phyloP scores from a whole-genome alignment of 2,888 invertebrate species.

The Zootermopsis nevadensis region DNA sequence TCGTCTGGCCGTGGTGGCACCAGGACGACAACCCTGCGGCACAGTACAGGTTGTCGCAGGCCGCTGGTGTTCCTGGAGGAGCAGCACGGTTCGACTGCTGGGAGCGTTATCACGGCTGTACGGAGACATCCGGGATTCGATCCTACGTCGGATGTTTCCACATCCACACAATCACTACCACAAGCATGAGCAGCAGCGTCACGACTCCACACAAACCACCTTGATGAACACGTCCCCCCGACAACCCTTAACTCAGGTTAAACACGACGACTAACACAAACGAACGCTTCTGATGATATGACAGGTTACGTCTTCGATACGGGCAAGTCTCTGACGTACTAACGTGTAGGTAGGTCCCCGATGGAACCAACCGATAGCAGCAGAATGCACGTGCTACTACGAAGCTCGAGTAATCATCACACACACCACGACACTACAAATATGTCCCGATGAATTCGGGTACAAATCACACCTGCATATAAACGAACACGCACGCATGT shows the following conservation, averaged over 20 bases:
- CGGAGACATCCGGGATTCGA: slow-evolving; percentile 12
- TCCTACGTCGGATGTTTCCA: not conserved
- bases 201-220: too few species aligned
- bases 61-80: slow-evolving; percentile 31
- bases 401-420: not conserved
- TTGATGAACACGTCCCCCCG: too few species aligned
- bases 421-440: not conserved
- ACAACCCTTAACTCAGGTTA: too few species aligned
- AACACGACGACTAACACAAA: too few species aligned
- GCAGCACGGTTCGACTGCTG: slow-evolving; percentile 2
- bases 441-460: not conserved
- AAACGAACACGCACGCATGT: too few species aligned
- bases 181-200: too few species aligned
- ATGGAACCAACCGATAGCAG: too few species aligned
- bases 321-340: too few species aligned
- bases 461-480: too few species aligned
- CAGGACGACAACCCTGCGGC: slow-evolving; percentile 17
- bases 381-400: slow-evolving; percentile 1
- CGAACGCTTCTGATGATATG: too few species aligned
- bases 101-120: slow-evolving; percentile 29
- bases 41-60: not conserved
- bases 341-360: too few species aligned
- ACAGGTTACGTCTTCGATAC: too few species aligned
- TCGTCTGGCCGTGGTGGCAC: slow-evolving; percentile 63
- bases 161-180: not conserved